Conservation (phyloP, 2,797 vertebrate species). For the Xenops minutus region DNA sequence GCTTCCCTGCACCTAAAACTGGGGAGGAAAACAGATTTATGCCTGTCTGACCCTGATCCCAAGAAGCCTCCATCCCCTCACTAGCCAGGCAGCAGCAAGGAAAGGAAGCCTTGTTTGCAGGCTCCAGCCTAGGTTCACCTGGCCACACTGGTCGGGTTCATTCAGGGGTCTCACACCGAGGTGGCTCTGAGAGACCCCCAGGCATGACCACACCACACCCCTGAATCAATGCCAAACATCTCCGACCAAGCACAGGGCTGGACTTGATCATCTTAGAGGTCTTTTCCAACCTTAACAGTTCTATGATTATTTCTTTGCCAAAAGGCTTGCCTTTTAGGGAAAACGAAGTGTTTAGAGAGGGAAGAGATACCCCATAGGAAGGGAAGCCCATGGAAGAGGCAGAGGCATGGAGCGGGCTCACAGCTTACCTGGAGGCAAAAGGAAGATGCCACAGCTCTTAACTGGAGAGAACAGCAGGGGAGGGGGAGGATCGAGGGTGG, state of each 20-base stretch:
- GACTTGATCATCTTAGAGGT: too few species aligned
- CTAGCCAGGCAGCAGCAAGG: neutral
- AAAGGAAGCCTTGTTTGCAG: neutral
- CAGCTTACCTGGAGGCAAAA: neutral
- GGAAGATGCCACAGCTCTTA: neutral
- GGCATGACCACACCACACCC: fast-evolving
- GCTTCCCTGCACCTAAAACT: fast-evolving
- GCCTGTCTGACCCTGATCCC: neutral
- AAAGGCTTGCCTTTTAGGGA: neutral
- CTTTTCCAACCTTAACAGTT: fast-evolving
- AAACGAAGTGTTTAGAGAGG: neutral
- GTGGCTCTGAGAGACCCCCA: neutral
- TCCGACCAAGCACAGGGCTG: neutral
- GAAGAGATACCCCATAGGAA: neutral
- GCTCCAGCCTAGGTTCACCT: neutral
- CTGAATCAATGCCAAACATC: fast-evolving
- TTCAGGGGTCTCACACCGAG: fast-evolving
- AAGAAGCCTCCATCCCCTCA: fast-evolving
- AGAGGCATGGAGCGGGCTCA: neutral
- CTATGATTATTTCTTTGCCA: neutral
- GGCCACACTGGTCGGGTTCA: neutral
- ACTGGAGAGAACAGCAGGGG: neutral
- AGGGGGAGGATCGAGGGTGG: neutral
- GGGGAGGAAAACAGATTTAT: neutral
- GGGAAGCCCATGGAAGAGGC: fast-evolving